Conservation (phyloP, 2,888 invertebrate species). For the Dolomedes plantarius region DNA sequence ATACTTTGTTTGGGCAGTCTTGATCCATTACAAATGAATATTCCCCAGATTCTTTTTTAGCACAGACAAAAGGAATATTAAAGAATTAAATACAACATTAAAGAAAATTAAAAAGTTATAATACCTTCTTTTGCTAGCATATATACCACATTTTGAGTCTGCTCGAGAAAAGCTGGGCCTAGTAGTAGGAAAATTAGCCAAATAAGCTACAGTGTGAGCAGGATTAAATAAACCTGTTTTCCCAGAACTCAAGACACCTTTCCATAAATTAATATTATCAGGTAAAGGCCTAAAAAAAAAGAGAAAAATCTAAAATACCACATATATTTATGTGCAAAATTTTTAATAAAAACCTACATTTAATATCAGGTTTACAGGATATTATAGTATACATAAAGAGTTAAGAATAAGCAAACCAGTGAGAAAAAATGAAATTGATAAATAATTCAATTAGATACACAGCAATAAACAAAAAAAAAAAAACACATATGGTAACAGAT, state of each 20-base stretch:
- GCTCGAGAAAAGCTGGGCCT: conserved; percentile 79
- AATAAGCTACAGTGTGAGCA: conserved; percentile 89
- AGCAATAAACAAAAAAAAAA: too few species aligned
- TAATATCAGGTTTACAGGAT: neutral
- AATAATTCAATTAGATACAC: too few species aligned
- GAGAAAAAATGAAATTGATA: too few species aligned
- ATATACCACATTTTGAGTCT: conserved; percentile 74
- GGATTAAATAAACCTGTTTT: conserved; percentile 96
- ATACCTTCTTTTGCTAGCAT: conserved; percentile 70
- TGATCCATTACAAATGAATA: too few species aligned
- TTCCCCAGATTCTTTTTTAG: too few species aligned
- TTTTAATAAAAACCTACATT: neutral
- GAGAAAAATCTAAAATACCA: neutral
- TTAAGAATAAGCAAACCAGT: too few species aligned
- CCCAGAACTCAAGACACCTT: conserved; percentile 90
- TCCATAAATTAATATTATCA: conserved; percentile 83
- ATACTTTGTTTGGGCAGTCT: too few species aligned
- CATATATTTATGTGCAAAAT: too few species aligned
- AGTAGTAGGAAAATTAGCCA: conserved; percentile 84
- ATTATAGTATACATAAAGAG: too few species aligned
- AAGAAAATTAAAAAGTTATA: neutral
- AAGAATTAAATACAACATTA: too few species aligned
- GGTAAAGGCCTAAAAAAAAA: conserved; percentile 46
- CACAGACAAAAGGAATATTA: too few species aligned
- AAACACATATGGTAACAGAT: too few species aligned